Conservation (phyloP, 2,113 vertebrate genomes). For the Aptenodytes forsteri region DNA sequence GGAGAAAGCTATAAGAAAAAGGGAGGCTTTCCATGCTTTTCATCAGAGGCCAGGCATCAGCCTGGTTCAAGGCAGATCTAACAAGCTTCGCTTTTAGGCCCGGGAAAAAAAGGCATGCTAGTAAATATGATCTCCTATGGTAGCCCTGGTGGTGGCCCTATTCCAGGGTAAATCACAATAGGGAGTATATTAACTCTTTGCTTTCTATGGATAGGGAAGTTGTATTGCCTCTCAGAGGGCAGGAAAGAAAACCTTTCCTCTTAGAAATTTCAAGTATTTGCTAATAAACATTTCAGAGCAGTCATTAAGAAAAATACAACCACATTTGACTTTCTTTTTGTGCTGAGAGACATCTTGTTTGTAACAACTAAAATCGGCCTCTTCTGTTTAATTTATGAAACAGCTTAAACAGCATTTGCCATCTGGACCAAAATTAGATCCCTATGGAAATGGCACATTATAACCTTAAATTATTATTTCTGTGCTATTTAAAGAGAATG, state of each 20-base stretch:
- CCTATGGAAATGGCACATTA: not conserved
- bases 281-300: not conserved
- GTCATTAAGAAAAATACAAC: not conserved
- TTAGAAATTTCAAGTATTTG: not conserved
- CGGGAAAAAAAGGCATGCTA: not conserved
- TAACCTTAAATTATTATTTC: constrained; percentile 20
- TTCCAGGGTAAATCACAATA: not conserved
- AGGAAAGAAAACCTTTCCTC: not conserved
- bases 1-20: not conserved
- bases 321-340: not conserved
- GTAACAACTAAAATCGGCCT: not conserved
- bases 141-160: not conserved
- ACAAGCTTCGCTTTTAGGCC: not conserved
- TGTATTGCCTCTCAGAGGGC: not conserved
- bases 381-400: constrained; percentile 33
- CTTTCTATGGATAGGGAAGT: not conserved
- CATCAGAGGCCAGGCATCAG: not conserved
- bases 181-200: not conserved
- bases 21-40: not conserved
- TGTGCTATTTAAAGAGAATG: not conserved
- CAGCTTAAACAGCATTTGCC: constrained; percentile 25
- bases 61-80: not conserved
- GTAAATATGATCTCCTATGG: not conserved
- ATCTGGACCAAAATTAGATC: constrained; percentile 36
- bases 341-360: not conserved